These are phyloP conservation scores for Xanthostigma xanthostigma DNA, from an alignment of 2,888 invertebrate genomes.

Conservation along the genomic window DNA sequence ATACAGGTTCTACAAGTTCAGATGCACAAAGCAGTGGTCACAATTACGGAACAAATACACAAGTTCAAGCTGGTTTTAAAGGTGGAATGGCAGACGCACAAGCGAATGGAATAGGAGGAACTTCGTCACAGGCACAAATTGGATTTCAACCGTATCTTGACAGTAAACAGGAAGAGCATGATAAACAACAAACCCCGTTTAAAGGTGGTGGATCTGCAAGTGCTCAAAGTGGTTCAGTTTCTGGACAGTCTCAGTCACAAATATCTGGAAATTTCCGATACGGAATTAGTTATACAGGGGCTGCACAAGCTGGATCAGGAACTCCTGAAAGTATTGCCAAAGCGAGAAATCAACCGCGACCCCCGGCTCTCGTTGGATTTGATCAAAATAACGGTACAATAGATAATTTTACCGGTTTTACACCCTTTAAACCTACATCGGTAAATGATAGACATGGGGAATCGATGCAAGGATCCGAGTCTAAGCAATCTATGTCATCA, in stretches of 20 bases:
- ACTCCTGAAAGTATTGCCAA: constrained; percentile 35
- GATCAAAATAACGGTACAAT: neutral
- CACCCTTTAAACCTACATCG: neutral
- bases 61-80: constrained; percentile 66
- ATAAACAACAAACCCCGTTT: constrained; percentile 39
- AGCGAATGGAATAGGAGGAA: constrained; percentile 69
- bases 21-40: constrained; percentile 60
- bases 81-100: constrained; percentile 79
- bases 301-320: constrained; percentile 71
- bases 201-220: constrained; percentile 65
- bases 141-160: constrained; percentile 65
- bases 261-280: constrained; percentile 55
- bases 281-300: constrained; percentile 62
- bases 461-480: no score
- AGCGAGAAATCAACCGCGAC: constrained; percentile 18
- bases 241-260: constrained; percentile 71
- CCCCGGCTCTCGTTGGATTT: constrained; percentile 10
- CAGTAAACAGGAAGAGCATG: constrained; percentile 34
- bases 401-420: constrained; percentile 3
- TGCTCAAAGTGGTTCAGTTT: constrained; percentile 57
- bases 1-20: constrained; percentile 61
- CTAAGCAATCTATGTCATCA: no score
- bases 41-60: constrained; percentile 61
- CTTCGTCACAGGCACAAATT: constrained; percentile 78
- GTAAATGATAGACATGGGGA: no score